Evolutionary conservation across 2,113 vertebrate genomes (phyloP).

Genomic region (Arvicanthis niloticus): DNA sequence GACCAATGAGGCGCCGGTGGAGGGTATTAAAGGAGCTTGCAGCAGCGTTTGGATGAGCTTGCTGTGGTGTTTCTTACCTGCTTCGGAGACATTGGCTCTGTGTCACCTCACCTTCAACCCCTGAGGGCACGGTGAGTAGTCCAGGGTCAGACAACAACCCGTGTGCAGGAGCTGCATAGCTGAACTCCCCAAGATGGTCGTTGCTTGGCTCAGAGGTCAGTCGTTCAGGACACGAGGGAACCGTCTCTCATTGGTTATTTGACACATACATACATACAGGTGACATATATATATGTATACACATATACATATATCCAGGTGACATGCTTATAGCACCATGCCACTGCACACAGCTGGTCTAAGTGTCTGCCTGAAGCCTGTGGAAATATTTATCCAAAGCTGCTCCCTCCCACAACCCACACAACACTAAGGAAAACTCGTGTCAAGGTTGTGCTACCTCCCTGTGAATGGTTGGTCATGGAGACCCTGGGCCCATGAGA

Average conservation of each 20-base stretch:
- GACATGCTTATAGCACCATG: no score
- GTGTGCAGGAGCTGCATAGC: background rate
- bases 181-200: background rate
- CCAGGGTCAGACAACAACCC: no score
- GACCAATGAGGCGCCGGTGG: no score
- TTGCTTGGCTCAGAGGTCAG: background rate
- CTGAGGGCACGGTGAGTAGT: no score
- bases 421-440: no score
- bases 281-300: no score
- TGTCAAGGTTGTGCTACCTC: background rate
- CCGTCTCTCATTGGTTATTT: background rate
- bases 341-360: background rate
- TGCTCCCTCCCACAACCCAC: background rate
- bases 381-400: slow-evolving; percentile 20
- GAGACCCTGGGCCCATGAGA: background rate
- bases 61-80: no score
- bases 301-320: no score
- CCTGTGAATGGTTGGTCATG: background rate
- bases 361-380: background rate
- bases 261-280: background rate
- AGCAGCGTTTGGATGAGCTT: no score
- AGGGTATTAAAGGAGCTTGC: no score
- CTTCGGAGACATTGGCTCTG: no score
- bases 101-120: no score
- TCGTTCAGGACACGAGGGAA: background rate